phyloP scores from a whole-genome alignment of 1,140 invertebrate species.

The Pachypeltis micranthus region DNA sequence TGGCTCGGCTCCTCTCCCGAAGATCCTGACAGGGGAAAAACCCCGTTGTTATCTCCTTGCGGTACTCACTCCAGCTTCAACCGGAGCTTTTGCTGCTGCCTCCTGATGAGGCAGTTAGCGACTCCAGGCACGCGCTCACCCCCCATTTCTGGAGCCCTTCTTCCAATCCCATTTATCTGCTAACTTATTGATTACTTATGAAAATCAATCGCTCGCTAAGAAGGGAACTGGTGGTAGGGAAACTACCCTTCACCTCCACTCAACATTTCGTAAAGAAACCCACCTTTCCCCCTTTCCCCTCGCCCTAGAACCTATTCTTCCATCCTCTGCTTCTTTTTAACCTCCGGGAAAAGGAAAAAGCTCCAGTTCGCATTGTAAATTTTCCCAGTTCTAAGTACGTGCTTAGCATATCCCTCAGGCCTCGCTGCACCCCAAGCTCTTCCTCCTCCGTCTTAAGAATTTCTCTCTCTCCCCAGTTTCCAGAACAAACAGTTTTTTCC shows the following conservation, averaged over 20 bases:
- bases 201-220: not conserved
- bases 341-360: not conserved
- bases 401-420: not conserved
- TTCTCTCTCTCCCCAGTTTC: not conserved
- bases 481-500: not conserved
- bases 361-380: not conserved
- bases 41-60: no score
- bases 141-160: not conserved
- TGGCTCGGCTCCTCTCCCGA: no score
- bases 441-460: not conserved
- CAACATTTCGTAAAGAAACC: not conserved
- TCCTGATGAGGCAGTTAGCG: not conserved
- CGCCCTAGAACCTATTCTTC: not conserved
- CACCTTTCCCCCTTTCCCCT: no score
- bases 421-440: not conserved
- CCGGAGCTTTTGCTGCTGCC: no score
- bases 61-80: no score
- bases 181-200: not conserved
- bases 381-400: not conserved
- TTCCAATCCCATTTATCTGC: not conserved
- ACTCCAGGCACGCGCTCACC: not conserved
- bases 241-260: not conserved
- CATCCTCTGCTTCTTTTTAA: not conserved
- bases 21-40: no score
- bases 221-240: not conserved